These are phyloP conservation scores for Atherix ibis DNA, from an alignment of 2,888 invertebrate genomes.

Conservation along the genomic window DNA sequence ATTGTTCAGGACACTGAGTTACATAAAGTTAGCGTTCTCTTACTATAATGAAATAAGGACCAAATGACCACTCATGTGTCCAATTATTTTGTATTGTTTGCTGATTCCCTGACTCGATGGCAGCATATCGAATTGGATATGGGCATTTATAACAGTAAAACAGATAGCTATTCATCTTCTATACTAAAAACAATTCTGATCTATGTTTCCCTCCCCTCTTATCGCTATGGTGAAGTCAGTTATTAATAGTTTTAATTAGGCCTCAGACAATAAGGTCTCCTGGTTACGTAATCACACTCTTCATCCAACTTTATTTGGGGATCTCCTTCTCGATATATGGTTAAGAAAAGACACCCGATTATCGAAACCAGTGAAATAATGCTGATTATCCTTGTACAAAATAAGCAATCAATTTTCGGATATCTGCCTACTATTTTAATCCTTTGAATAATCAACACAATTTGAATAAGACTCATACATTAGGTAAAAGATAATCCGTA, in stretches of 20 bases:
- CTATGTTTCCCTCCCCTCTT: neutral
- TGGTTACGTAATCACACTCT: neutral
- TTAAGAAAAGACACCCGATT: neutral
- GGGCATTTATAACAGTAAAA: conserved; percentile 3
- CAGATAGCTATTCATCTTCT: conserved; percentile 6
- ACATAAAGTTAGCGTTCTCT: too few species aligned
- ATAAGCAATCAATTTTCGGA: conserved; percentile 2
- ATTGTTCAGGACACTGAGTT: too few species aligned
- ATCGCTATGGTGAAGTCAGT: conserved; percentile 2
- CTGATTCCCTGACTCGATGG: conserved; percentile 5
- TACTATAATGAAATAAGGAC: conserved; percentile 11
- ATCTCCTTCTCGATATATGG: neutral
- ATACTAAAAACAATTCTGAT: conserved; percentile 1
- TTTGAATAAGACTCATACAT: too few species aligned
- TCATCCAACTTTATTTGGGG: neutral
- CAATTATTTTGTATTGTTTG: conserved; percentile 18
- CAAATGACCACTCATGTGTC: conserved; percentile 19
- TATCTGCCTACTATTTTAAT: conserved; percentile 1
- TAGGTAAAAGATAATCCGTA: too few species aligned
- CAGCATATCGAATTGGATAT: conserved; percentile 7
- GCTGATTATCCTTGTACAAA: conserved; percentile 6
- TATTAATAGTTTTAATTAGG: conserved; percentile 8
- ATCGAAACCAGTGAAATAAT: conserved; percentile 5
- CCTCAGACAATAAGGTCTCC: neutral
- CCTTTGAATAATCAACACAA: conserved; percentile 8